Evolutionary conservation across 1,140 invertebrate species (phyloP).

Genomic region (Philotrypesis tridentata): DNA sequence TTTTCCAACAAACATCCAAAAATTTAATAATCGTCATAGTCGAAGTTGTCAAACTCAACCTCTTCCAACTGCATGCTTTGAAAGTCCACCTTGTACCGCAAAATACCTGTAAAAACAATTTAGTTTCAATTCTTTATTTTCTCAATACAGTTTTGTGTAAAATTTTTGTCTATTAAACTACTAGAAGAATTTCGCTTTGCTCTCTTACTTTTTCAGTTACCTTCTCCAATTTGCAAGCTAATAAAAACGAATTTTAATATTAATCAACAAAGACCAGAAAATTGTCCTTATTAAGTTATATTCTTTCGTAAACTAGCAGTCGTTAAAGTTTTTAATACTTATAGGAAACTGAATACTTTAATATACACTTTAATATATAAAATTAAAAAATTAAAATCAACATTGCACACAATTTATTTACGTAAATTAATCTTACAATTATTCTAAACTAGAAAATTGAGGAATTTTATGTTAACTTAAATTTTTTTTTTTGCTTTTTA

Average conservation of each 20-base stretch:
- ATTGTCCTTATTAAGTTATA: not conserved
- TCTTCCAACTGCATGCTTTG: conserved; percentile 96
- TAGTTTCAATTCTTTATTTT: conserved; percentile 24
- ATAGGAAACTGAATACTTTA: conserved; percentile 24
- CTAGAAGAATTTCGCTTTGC: conserved; percentile 37
- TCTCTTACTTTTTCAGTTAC: conserved; percentile 56
- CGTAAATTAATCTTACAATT: not conserved
- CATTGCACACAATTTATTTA: not conserved
- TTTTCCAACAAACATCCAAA: conserved; percentile 41
- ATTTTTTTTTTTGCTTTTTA: not conserved
- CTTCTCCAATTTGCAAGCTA: conserved; percentile 72
- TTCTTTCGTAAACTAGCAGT: not conserved
- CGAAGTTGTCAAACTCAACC: conserved; percentile 87
- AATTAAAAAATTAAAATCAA: conserved; percentile 23
- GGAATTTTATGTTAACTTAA: not conserved
- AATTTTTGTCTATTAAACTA: conserved; percentile 20
- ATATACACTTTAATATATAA: conserved; percentile 26
- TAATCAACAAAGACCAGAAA: conserved; percentile 36
- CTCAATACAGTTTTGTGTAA: conserved; percentile 20
- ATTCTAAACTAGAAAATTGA: not conserved
- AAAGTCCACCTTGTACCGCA: conserved; percentile 99
- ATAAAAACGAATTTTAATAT: conserved; percentile 62
- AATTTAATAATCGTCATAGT: conserved; percentile 94
- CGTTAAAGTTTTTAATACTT: conserved; percentile 20
- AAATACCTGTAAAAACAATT: conserved; percentile 84